phyloP scores from a whole-genome alignment of 2,113 vertebrate species.

The Seriola quinqueradiata region DNA sequence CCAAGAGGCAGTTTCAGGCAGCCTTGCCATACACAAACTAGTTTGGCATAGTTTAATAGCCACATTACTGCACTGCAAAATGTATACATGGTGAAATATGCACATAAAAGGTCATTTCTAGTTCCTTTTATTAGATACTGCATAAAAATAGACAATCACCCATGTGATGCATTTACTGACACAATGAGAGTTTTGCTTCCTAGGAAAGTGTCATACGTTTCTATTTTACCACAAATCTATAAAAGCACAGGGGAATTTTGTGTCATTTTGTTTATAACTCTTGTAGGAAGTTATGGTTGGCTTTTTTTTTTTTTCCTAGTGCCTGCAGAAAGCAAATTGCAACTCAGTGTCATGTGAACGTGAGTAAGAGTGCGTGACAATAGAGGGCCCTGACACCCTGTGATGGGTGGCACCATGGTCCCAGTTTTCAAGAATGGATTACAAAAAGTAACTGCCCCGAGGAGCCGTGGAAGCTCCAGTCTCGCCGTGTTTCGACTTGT shows the following conservation, averaged over 20 bases:
- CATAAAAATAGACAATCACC: neutral
- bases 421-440: neutral
- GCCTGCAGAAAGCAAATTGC: conserved; percentile 1
- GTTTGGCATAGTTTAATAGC: neutral
- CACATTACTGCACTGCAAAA: neutral
- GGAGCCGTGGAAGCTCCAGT: too few species aligned
- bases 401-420: neutral
- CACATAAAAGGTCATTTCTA: neutral
- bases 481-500: neutral
- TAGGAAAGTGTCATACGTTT: conserved; percentile 25
- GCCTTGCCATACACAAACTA: conserved; percentile 1
- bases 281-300: conserved; percentile 44
- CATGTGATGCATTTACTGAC: neutral
- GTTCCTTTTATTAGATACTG: neutral
- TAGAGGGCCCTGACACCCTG: neutral
- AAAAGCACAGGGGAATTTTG: conserved; percentile 14
- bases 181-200: conserved; percentile 13
- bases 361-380: conserved; percentile 18
- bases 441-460: neutral
- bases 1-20: conserved; percentile 32
- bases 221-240: conserved; percentile 3
- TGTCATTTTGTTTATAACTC: conserved; percentile 1
- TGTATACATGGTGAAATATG: neutral
- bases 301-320: neutral
- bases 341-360: conserved; percentile 16